phyloP scores from a whole-genome alignment of 2,888 invertebrate genomes.

The Halictus ligatus region DNA sequence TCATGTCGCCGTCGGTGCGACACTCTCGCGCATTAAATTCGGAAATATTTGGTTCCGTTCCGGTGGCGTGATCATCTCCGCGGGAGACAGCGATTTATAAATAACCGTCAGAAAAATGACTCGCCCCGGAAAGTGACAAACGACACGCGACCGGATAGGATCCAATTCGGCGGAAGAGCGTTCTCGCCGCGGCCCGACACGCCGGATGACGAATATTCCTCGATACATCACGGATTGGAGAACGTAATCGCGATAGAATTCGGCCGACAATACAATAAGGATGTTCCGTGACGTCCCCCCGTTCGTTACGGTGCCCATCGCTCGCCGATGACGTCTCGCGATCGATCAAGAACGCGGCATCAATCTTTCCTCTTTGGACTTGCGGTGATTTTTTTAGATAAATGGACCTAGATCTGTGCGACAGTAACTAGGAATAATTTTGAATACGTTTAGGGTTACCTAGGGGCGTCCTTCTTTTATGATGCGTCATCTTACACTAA shows the following conservation, averaged over 20 bases:
- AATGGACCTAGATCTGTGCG: background rate
- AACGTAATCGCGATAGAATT: constrained; percentile 2
- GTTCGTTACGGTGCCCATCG: constrained; percentile 27
- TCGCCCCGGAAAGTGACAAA: constrained; percentile 1
- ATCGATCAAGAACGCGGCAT: constrained; percentile 39
- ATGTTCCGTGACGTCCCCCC: constrained; percentile 13
- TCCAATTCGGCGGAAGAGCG: constrained; percentile 3
- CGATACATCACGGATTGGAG: constrained; percentile 2
- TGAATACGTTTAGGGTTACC: too few relatives aligned
- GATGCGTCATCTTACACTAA: background rate
- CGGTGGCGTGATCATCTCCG: background rate
- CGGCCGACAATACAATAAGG: constrained; percentile 18
- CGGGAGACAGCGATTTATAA: constrained; percentile 24
- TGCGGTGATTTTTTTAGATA: background rate
- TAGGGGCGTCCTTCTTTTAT: background rate
- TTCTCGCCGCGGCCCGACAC: background rate
- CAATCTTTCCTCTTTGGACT: constrained; percentile 12
- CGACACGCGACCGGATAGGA: background rate
- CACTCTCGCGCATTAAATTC: background rate
- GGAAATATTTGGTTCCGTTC: background rate
- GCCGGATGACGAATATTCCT: background rate
- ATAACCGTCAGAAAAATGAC: constrained; percentile 9
- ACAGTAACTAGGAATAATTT: background rate
- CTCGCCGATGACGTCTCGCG: background rate
- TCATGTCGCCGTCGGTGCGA: background rate